Evolutionary conservation across 2,113 vertebrate species (phyloP).

Genomic region (Cervus canadensis): DNA sequence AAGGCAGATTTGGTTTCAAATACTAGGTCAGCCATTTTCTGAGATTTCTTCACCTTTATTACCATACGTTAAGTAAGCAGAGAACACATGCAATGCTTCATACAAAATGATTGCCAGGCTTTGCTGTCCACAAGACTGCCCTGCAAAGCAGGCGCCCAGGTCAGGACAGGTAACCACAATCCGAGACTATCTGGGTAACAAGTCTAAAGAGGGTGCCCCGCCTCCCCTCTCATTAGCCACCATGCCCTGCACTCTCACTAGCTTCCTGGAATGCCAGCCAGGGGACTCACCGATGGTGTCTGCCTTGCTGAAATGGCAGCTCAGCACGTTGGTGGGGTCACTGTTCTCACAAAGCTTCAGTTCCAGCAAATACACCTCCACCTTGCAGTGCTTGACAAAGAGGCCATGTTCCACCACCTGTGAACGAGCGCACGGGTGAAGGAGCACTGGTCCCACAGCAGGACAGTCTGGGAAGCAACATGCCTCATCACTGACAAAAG

Average conservation of each 20-base stretch:
- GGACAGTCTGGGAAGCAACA: background rate
- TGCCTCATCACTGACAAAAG: background rate
- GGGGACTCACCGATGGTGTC: constrained; percentile 92
- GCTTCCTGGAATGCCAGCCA: background rate
- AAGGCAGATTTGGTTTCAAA: background rate
- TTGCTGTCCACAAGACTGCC: background rate
- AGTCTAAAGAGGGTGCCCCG: background rate
- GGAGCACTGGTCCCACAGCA: background rate
- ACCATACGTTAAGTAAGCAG: background rate
- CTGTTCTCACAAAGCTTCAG: constrained; percentile 94
- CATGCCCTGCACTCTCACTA: no score
- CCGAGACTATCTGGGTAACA: background rate
- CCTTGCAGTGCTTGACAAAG: constrained; percentile 98
- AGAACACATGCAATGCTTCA: background rate
- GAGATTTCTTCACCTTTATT: background rate
- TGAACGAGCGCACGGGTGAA: background rate
- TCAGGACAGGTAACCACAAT: background rate
- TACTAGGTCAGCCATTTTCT: background rate
- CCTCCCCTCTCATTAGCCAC: background rate
- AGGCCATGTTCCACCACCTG: constrained; percentile 97
- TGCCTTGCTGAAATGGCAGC: constrained; percentile 95
- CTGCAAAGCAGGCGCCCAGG: background rate
- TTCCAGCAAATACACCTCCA: constrained; percentile 97
- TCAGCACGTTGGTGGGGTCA: constrained; percentile 88
- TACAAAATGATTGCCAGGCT: background rate